A percentile compares a stretch with the other conserved stretches of the same genome.
Evolutionary conservation across 2,888 invertebrate genomes (phyloP).

Genomic region (Cetonia aurata): DNA sequence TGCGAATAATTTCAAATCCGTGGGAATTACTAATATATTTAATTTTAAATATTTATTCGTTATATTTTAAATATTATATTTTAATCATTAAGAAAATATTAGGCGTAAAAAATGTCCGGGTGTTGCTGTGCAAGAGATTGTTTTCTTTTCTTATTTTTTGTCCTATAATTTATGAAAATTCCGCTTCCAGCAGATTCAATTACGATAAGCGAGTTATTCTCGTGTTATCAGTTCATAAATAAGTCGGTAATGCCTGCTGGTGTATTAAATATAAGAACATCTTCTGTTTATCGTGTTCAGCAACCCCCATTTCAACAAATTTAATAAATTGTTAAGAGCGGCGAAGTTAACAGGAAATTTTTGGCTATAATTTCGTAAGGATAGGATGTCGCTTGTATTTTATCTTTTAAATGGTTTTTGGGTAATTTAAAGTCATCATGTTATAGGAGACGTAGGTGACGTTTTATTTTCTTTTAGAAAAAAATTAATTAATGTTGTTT

Average conservation of each 20-base stretch:
- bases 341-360: constrained; percentile 47
- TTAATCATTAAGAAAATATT: too few species aligned
- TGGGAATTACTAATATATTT: neutral
- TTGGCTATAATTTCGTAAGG: constrained; percentile 26
- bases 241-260: constrained; percentile 58
- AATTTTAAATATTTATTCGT: neutral
- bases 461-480: too few species aligned
- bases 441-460: neutral
- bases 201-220: constrained; percentile 64
- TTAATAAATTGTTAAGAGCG: constrained; percentile 43
- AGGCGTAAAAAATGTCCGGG: neutral
- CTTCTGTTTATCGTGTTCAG: constrained; percentile 57
- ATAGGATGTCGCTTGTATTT: constrained; percentile 17
- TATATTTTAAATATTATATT: too few species aligned
- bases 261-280: constrained; percentile 57
- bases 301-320: constrained; percentile 56
- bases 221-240: constrained; percentile 64
- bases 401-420: constrained; percentile 31
- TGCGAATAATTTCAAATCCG: neutral
- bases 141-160: constrained; percentile 1
- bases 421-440: constrained; percentile 4
- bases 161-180: constrained; percentile 39
- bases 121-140: neutral
- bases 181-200: constrained; percentile 62
- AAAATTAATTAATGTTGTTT: too few species aligned